Conservation (phyloP, 2,113 vertebrate genomes). For the Rhinichthys klamathensis region DNA sequence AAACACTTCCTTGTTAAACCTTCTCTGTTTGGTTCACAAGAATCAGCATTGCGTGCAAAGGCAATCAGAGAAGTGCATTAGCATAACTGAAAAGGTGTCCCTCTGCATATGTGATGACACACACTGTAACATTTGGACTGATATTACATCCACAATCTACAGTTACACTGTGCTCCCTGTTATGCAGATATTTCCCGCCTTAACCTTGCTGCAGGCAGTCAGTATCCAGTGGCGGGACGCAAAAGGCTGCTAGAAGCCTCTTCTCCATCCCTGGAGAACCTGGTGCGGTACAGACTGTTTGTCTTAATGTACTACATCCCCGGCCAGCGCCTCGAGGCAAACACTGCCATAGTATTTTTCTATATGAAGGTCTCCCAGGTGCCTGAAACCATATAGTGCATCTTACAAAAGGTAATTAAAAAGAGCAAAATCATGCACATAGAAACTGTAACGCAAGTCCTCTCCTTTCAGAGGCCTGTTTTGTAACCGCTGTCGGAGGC, state of each 20-base stretch:
- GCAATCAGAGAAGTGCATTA: conserved; percentile 3
- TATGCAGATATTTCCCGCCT: conserved; percentile 26
- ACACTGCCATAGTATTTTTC: conserved; percentile 57
- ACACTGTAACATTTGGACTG: conserved; percentile 45
- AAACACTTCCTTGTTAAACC: conserved; percentile 16
- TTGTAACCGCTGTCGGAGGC: conserved; percentile 54
- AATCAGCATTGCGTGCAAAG: conserved; percentile 36
- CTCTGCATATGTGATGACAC: conserved; percentile 31
- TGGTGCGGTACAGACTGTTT: conserved; percentile 53
- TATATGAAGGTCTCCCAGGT: conserved; percentile 53
- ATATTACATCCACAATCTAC: conserved; percentile 52
- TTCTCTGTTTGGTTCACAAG: background rate
- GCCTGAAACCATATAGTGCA: conserved; percentile 60
- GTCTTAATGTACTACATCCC: conserved; percentile 57
- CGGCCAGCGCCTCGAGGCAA: conserved; percentile 46
- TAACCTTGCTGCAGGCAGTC: background rate
- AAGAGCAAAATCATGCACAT: conserved; percentile 50
- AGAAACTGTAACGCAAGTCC: conserved; percentile 60
- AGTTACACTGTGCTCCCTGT: conserved; percentile 31
- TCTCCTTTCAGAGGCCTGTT: conserved; percentile 62
- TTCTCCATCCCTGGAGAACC: conserved; percentile 49
- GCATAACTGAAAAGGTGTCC: conserved; percentile 35
- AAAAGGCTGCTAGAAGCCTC: conserved; percentile 51
- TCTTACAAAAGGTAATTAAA: conserved; percentile 56
- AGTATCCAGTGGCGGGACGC: conserved; percentile 33